Evolutionary conservation across 2,797 vertebrate species (phyloP).

Genomic region (Intellagama lesueurii): DNA sequence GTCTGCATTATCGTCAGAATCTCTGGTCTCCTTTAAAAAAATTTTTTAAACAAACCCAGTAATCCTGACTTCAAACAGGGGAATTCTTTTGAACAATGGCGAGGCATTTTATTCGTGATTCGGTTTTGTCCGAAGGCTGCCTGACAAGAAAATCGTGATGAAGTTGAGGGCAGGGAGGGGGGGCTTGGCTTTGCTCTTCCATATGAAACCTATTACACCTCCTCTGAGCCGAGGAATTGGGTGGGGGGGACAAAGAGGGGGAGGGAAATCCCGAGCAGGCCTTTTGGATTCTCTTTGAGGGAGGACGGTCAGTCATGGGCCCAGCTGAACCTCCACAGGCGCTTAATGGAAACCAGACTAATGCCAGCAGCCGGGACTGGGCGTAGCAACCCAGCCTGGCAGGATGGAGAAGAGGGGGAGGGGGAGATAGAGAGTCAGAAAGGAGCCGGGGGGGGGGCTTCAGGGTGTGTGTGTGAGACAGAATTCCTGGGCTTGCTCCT

Average conservation of each 20-base stretch:
- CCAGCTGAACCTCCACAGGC: slow-evolving; percentile 67
- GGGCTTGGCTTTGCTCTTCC: slow-evolving; percentile 70
- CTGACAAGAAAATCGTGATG: slow-evolving; percentile 84
- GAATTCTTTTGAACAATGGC: slow-evolving; percentile 75
- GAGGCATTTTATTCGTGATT: slow-evolving; percentile 78
- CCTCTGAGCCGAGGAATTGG: slow-evolving; percentile 26
- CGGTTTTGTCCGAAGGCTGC: slow-evolving; percentile 77
- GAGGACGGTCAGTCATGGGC: slow-evolving; percentile 75
- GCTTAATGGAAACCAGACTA: slow-evolving; percentile 63
- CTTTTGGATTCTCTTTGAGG: slow-evolving; percentile 69
- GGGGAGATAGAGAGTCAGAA: too few species aligned
- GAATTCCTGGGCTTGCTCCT: too few species aligned
- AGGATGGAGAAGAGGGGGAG: background rate
- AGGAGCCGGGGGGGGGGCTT: too few species aligned
- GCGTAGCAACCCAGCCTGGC: background rate
- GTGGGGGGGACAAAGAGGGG: background rate
- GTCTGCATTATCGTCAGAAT: slow-evolving; percentile 64
- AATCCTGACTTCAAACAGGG: slow-evolving; percentile 73
- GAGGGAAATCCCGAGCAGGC: slow-evolving; percentile 33
- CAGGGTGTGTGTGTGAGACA: too few species aligned
- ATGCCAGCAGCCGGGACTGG: slow-evolving; percentile 36
- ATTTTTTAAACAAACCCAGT: background rate
- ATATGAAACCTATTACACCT: slow-evolving; percentile 81
- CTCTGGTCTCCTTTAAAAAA: slow-evolving; percentile 66
- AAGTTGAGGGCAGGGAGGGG: slow-evolving; percentile 60